These are phyloP conservation scores for Porites divaricata DNA, from an alignment of 92 coral and sea anemone genomes.

Conservation along the genomic window DNA sequence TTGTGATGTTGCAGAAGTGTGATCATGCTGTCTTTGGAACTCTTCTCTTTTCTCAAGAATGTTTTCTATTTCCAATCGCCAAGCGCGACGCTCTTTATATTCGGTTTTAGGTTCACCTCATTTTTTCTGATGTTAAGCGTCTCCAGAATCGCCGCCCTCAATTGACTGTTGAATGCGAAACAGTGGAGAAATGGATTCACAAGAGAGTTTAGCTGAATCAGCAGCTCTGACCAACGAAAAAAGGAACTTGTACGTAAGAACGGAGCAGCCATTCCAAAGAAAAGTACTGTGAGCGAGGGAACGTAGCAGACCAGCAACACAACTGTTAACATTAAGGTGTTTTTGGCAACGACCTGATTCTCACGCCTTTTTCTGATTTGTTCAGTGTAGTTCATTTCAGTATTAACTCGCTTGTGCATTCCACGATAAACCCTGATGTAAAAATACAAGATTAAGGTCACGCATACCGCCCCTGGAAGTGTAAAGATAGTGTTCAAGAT, in stretches of 20 bases:
- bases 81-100: too few relatives aligned
- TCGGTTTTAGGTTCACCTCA: background rate
- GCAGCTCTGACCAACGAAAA: conserved; percentile 34
- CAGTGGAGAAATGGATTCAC: conserved; percentile 20
- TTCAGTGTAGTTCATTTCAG: background rate
- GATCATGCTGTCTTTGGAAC: background rate
- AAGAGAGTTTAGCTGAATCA: conserved; percentile 33
- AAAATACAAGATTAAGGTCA: conserved; percentile 8
- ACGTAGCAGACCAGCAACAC: conserved; percentile 10
- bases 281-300: conserved; percentile 11
- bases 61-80: too few relatives aligned
- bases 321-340: background rate
- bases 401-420: background rate
- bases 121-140: background rate
- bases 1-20: background rate
- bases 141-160: conserved; percentile 17
- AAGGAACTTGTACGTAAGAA: conserved; percentile 27
- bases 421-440: conserved; percentile 3
- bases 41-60: background rate
- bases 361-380: background rate
- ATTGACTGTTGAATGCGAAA: conserved; percentile 6
- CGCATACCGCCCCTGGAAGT: background rate
- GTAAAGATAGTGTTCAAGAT: background rate
- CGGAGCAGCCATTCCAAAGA: background rate
- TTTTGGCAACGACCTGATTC: conserved; percentile 5